Conservation (phyloP, 2,797 vertebrate genomes). For the Brachyrhaphis roseni region DNA sequence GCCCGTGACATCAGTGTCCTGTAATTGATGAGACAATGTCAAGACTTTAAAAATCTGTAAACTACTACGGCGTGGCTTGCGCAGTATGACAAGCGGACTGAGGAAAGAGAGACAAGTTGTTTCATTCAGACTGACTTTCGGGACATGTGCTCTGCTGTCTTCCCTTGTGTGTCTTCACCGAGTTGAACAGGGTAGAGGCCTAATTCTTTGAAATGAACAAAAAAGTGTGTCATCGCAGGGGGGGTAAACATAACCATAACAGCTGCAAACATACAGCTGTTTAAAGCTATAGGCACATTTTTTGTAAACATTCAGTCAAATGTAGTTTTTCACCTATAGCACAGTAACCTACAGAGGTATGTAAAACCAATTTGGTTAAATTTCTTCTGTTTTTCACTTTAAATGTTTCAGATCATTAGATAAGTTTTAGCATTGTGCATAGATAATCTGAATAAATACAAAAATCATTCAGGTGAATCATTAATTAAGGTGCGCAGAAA, state of each 20-base stretch:
- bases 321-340: neutral
- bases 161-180: conserved; percentile 43
- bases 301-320: neutral
- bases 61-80: conserved; percentile 55
- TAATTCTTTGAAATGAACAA: conserved; percentile 33
- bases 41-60: conserved; percentile 62
- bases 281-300: neutral
- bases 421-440: neutral
- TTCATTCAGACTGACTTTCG: conserved; percentile 64
- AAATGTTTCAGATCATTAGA: neutral
- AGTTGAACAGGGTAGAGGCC: conserved; percentile 24
- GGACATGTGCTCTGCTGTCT: conserved; percentile 51
- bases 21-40: conserved; percentile 71
- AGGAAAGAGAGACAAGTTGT: conserved; percentile 62
- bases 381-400: neutral
- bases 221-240: neutral
- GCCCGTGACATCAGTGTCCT: conserved; percentile 57
- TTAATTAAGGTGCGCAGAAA: no score
- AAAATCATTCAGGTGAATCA: no score
- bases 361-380: neutral
- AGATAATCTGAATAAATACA: neutral
- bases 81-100: conserved; percentile 46
- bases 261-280: neutral
- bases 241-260: no score
- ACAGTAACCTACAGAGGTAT: neutral